Conservation (phyloP, 1,140 invertebrate genomes). For the Whitmania pigra region DNA sequence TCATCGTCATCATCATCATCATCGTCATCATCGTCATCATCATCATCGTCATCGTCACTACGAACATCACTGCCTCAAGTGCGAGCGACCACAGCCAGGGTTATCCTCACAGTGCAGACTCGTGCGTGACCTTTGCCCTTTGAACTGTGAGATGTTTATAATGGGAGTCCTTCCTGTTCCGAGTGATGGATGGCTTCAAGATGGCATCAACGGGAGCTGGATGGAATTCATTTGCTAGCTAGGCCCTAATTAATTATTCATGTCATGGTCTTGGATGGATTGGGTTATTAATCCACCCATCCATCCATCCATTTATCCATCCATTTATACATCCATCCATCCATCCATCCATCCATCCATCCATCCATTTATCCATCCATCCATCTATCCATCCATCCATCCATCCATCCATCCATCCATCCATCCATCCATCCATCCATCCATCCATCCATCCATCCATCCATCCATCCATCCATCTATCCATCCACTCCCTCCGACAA, state of each 20-base stretch:
- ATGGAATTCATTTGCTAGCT: not conserved
- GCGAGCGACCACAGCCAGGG: not conserved
- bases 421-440: not conserved
- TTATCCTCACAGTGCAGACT: not conserved
- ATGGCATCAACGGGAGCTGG: no score
- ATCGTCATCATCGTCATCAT: not conserved
- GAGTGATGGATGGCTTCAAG: no score
- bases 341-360: no score
- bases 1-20: not conserved
- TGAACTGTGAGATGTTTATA: no score
- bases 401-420: not conserved
- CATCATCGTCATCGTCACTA: not conserved
- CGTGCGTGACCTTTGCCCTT: not conserved
- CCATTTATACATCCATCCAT: not conserved
- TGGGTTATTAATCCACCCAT: not conserved
- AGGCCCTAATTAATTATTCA: not conserved
- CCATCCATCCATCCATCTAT: no score
- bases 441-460: no score
- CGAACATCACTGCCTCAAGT: not conserved
- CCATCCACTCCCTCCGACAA: no score
- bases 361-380: no score
- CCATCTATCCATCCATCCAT: no score
- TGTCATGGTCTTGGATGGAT: not conserved
- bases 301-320: not conserved
- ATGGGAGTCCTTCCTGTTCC: no score